phyloP scores from a whole-genome alignment of 2,888 invertebrate species.

The Netelia inedita region DNA sequence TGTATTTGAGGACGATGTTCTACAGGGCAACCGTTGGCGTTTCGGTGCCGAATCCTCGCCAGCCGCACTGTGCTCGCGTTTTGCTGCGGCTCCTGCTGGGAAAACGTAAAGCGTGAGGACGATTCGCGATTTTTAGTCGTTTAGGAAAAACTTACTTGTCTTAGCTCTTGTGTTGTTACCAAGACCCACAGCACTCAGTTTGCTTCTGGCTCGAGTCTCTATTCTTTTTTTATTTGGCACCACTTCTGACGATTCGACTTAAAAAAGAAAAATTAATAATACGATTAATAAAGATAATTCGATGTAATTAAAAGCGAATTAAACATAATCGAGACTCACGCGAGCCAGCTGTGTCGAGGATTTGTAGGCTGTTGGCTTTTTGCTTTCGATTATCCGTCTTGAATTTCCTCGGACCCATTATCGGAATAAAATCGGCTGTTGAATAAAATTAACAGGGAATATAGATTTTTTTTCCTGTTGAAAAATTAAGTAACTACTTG shows the following conservation, averaged over 20 bases:
- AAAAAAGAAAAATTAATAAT: background rate
- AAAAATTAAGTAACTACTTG: background rate
- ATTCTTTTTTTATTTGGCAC: conserved; percentile 70
- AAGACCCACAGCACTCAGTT: conserved; percentile 73
- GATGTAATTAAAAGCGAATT: background rate
- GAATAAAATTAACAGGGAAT: conserved; percentile 1
- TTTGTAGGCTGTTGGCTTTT: conserved; percentile 49
- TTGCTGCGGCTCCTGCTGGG: conserved; percentile 72
- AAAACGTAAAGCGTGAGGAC: background rate
- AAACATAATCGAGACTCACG: conserved; percentile 39
- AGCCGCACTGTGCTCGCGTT: conserved; percentile 76
- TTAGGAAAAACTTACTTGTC: conserved; percentile 71
- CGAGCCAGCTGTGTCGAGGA: conserved; percentile 58
- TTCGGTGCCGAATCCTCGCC: conserved; percentile 76
- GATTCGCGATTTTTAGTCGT: conserved; percentile 43
- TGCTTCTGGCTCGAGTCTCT: conserved; percentile 73
- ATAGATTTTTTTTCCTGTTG: background rate
- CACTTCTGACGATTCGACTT: conserved; percentile 56
- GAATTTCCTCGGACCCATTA: conserved; percentile 66
- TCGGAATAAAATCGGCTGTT: conserved; percentile 72
- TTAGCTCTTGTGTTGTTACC: conserved; percentile 65
- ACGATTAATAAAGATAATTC: background rate
- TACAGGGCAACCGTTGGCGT: conserved; percentile 72
- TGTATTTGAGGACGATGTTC: conserved; percentile 48
- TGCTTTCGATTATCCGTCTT: conserved; percentile 72